Percentiles rank a stretch among this genome's conserved stretches.
These are phyloP conservation scores for Meandrusa payeni DNA, from an alignment of 2,888 invertebrate species.

Conservation along the genomic window DNA sequence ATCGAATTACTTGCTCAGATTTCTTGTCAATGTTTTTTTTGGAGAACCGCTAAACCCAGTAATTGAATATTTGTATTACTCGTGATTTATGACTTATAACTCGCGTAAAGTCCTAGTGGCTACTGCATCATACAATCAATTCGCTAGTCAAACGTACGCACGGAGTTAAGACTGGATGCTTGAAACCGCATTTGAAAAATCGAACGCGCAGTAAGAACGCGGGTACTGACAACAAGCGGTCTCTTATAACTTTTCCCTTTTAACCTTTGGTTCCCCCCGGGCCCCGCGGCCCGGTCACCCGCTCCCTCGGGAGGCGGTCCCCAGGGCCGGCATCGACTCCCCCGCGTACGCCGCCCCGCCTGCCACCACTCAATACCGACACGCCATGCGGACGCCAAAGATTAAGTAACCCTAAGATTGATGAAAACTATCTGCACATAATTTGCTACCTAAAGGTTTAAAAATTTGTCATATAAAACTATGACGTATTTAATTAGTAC, in stretches of 20 bases:
- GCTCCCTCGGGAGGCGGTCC: constrained; percentile 79
- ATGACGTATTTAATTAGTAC: no score
- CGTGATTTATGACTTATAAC: no score
- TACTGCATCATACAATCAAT: no score
- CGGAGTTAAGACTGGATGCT: background rate
- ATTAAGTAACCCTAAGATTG: constrained; percentile 47
- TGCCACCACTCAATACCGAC: constrained; percentile 79
- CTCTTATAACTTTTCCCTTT: constrained; percentile 81
- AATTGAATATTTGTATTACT: no score
- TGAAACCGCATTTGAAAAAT: constrained; percentile 60
- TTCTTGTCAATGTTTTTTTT: no score
- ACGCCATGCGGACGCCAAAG: constrained; percentile 74
- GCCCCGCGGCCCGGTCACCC: constrained; percentile 37
- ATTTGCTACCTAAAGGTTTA: no score
- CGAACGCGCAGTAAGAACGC: constrained; percentile 60
- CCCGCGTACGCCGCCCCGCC: constrained; percentile 46
- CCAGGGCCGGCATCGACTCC: constrained; percentile 73
- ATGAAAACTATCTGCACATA: constrained; percentile 17
- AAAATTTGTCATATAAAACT: no score
- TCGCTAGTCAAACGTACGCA: background rate
- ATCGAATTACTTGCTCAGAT: no score
- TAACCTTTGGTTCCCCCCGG: constrained; percentile 68
- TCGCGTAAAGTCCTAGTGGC: no score
- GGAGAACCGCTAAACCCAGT: no score
- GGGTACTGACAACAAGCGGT: constrained; percentile 76